These are phyloP conservation scores for Leucania comma DNA, from an alignment of 2,888 invertebrate genomes.

Conservation along the genomic window DNA sequence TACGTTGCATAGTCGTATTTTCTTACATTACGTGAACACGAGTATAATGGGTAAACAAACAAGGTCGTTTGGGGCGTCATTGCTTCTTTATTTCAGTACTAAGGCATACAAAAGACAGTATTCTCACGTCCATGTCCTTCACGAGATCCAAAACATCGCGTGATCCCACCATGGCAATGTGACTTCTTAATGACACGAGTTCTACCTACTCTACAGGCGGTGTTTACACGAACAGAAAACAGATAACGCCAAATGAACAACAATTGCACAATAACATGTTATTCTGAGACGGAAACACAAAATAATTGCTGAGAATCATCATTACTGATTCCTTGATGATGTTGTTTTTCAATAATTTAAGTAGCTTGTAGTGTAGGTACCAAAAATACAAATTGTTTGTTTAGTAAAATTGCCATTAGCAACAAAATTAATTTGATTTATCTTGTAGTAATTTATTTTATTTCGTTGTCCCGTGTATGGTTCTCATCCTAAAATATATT, in stretches of 20 bases:
- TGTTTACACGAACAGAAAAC: constrained; percentile 55
- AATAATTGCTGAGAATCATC: constrained; percentile 51
- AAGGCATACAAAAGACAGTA: constrained; percentile 59
- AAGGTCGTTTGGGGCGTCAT: constrained; percentile 44
- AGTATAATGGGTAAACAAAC: constrained; percentile 42
- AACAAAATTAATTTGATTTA: neutral
- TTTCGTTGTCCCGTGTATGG: neutral
- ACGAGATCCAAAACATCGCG: constrained; percentile 63
- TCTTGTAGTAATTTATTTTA: neutral
- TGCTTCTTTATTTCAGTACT: constrained; percentile 45
- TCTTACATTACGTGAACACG: constrained; percentile 20
- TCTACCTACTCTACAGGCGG: constrained; percentile 49
- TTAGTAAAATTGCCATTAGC: constrained; percentile 5
- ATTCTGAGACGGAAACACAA: constrained; percentile 53
- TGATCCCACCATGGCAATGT: constrained; percentile 67
- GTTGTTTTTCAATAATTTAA: constrained; percentile 38
- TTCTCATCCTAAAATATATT: neutral
- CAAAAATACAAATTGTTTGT: constrained; percentile 7
- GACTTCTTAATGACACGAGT: constrained; percentile 63
- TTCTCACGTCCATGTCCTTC: constrained; percentile 57
- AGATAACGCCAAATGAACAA: constrained; percentile 62
- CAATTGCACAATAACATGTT: constrained; percentile 66
- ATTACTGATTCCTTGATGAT: constrained; percentile 40
- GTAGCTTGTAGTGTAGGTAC: constrained; percentile 15
- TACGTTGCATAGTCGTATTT: constrained; percentile 21